These are phyloP conservation scores for Ariolimax columbianus DNA, from an alignment of 2,888 invertebrate species.

Conservation along the genomic window DNA sequence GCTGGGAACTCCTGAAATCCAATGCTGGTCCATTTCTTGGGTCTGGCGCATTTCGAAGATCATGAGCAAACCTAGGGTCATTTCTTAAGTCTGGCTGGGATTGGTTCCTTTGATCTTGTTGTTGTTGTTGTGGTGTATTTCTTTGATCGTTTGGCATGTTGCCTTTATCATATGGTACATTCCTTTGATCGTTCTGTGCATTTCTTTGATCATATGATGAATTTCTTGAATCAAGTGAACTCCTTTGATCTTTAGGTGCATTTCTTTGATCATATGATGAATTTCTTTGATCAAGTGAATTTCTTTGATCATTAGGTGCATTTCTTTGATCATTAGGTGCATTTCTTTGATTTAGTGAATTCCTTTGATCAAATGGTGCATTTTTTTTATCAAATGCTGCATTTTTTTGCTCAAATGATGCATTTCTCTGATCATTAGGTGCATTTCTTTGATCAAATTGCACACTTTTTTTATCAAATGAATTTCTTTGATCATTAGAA, in stretches of 20 bases:
- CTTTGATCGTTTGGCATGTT: slow-evolving; percentile 13
- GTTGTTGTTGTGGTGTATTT: background rate
- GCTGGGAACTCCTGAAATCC: slow-evolving; percentile 10
- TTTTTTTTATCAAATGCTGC: background rate
- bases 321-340: background rate
- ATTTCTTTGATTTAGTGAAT: background rate
- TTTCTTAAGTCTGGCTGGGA: slow-evolving; percentile 38
- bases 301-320: background rate
- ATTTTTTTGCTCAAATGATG: slow-evolving; percentile 7
- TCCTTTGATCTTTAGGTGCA: background rate
- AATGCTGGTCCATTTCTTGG: slow-evolving; percentile 25
- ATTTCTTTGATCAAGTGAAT: no score
- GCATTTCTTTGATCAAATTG: no score
- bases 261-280: background rate
- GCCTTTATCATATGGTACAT: slow-evolving; percentile 14
- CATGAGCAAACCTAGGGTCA: slow-evolving; percentile 30
- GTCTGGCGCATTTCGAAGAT: slow-evolving; percentile 29
- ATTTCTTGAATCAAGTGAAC: background rate
- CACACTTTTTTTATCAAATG: background rate
- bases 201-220: slow-evolving; percentile 29
- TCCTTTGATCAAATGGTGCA: background rate
- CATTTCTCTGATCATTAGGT: slow-evolving; percentile 33
- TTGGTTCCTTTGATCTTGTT: slow-evolving; percentile 1
- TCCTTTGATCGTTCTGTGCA: background rate
- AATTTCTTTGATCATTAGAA: no score